Evolutionary conservation across 2,888 invertebrate genomes (phyloP), one percentile per base, ranked within the genome.

Genomic region (Sinelater perroti): DNA sequence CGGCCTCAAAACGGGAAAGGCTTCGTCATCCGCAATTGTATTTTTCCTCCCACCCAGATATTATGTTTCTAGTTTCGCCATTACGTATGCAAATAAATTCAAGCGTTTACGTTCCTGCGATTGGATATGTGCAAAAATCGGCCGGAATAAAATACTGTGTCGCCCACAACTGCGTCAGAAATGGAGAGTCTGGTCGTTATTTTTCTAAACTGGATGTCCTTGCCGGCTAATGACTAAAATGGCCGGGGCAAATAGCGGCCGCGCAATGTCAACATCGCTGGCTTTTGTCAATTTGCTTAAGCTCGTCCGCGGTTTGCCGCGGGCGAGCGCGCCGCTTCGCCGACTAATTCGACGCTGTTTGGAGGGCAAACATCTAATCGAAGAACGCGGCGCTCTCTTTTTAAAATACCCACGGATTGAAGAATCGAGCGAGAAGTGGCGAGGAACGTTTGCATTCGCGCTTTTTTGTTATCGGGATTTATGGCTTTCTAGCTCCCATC

Each of bases 161-260:
- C 55, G 30, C 55, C 55, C 40, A 55, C 55, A 49, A 24, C 24
- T 42, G 30, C 28, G 47, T 47, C 47, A 49, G 47, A 47, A 40
- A 55, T 42, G 55, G 47, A 36, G 46, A 55, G 36, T 46, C 36
- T 35, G 36, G 54, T 54, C 33, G 46, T 49, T 33, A 49, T 55
- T 55, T 55, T 55, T 55, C 46, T 46, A 40, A 49, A 55, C 49
- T 42, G 17, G 55, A 40, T 49, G 55, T 55, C 55, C 55, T 55
- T 55, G 55, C 35, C 20, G 10, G n/a, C 40, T 55, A 55, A 47
- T 55, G 55, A 49, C 49, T 55, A 47, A 55, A 55, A 49, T 49
- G 33, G 31, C 38, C 38, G 50, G 7, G 28, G 40, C 14, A 50
- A 50, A 50, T 38, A 50, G 49, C 8, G 13, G 10, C 5, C 18